These are phyloP conservation scores for Drosophila sucinea DNA, from an alignment of 1,140 invertebrate species.

Conservation along the genomic window DNA sequence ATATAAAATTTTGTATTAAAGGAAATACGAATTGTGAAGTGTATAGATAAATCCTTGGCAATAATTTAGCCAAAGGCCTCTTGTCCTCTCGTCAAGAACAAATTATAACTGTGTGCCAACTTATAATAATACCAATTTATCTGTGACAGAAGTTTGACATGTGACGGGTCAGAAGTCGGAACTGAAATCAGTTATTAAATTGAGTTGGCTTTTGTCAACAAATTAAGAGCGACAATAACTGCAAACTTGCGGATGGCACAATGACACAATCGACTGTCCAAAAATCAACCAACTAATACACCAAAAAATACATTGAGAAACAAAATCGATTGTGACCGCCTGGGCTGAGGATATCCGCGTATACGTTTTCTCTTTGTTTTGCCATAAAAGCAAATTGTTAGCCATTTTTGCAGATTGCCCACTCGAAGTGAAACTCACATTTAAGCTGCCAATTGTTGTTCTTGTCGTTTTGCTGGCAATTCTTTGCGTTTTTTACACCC, in stretches of 20 bases:
- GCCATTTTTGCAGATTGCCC: conserved; percentile 67
- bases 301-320: conserved; percentile 20
- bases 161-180: conserved; percentile 37
- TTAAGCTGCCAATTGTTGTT: conserved; percentile 32
- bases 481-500: conserved; percentile 16
- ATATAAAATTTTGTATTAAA: no score
- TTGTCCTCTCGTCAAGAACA: conserved; percentile 33
- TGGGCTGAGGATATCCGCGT: conserved; percentile 52
- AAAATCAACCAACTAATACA: not conserved
- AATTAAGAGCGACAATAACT: conserved; percentile 59
- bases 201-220: conserved; percentile 57
- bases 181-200: conserved; percentile 61
- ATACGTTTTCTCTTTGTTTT: conserved; percentile 49
- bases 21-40: not conserved
- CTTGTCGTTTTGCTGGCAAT: conserved; percentile 20
- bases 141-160: conserved; percentile 30
- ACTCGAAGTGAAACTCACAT: conserved; percentile 26
- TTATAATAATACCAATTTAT: conserved; percentile 40
- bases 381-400: conserved; percentile 73
- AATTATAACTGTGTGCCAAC: conserved; percentile 51
- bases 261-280: not conserved
- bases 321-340: conserved; percentile 41
- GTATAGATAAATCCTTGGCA: not conserved
- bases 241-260: conserved; percentile 52
- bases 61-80: conserved; percentile 24